Conservation (phyloP, 2,797 vertebrate genomes). For the Paramormyrops hopkinsi region DNA sequence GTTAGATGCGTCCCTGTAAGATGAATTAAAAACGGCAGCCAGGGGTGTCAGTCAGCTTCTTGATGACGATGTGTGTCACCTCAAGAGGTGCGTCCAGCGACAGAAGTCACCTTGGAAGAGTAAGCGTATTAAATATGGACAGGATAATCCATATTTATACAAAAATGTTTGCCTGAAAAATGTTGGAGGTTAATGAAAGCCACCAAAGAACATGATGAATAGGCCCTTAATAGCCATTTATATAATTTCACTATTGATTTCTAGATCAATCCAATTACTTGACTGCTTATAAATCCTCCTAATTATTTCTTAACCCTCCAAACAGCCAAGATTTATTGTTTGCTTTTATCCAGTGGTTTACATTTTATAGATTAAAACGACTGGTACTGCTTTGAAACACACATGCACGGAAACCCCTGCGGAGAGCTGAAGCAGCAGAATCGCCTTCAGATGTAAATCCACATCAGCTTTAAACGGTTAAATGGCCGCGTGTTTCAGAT, state of each 20-base stretch:
- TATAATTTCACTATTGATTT: slow-evolving; percentile 40
- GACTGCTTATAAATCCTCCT: slow-evolving; percentile 45
- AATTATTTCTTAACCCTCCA: slow-evolving; percentile 48
- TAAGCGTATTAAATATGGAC: slow-evolving; percentile 39
- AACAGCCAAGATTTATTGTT: slow-evolving; percentile 31
- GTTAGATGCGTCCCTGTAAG: slow-evolving; percentile 39
- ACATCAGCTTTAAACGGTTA: background rate
- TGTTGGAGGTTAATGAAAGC: slow-evolving; percentile 45
- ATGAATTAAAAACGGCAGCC: slow-evolving; percentile 33
- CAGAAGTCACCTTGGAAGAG: slow-evolving; percentile 53
- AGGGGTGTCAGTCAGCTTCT: slow-evolving; percentile 36
- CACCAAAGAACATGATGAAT: slow-evolving; percentile 37
- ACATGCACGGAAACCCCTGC: background rate
- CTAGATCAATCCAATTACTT: slow-evolving; percentile 45
- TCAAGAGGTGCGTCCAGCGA: slow-evolving; percentile 37
- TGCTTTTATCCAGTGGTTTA: slow-evolving; percentile 25
- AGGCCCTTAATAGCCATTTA: slow-evolving; percentile 42
- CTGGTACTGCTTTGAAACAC: background rate
- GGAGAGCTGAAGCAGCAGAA: background rate
- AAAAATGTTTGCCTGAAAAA: slow-evolving; percentile 34
- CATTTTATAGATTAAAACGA: slow-evolving; percentile 8
- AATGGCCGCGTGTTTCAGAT: background rate
- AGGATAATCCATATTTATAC: slow-evolving; percentile 31
- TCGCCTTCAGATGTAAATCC: background rate
- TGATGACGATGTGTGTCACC: slow-evolving; percentile 37